Evolutionary conservation across 1,140 invertebrate genomes (phyloP).

Genomic region (Drosophila sproati): DNA sequence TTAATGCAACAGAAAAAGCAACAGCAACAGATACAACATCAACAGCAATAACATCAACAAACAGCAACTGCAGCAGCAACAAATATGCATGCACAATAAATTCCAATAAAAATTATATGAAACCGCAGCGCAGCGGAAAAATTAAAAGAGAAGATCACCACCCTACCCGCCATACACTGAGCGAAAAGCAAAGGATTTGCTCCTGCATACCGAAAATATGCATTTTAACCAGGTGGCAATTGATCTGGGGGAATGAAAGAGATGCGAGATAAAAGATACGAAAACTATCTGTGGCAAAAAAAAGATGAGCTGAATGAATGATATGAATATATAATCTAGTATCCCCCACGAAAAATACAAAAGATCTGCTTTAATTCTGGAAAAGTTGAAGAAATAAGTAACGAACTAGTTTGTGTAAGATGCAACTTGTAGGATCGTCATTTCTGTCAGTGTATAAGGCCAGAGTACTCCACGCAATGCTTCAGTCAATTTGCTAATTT

Average conservation of each 20-base stretch:
- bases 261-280: too few relatives aligned
- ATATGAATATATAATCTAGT: too few relatives aligned
- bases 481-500: conserved; percentile 70
- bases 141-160: conserved; percentile 29
- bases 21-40: conserved; percentile 10
- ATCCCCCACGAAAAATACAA: too few relatives aligned
- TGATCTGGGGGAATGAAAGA: too few relatives aligned
- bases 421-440: too few relatives aligned
- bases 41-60: conserved; percentile 1
- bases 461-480: conserved; percentile 30
- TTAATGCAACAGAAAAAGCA: conserved; percentile 40
- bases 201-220: too few relatives aligned
- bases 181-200: not conserved
- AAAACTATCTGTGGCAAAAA: too few relatives aligned
- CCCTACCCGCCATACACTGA: conserved; percentile 21
- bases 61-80: conserved; percentile 11
- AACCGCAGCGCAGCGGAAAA: conserved; percentile 29
- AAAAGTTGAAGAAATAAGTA: too few relatives aligned
- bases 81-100: conserved; percentile 61
- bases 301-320: too few relatives aligned
- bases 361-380: too few relatives aligned
- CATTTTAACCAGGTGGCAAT: too few relatives aligned
- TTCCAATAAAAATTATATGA: conserved; percentile 69
- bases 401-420: too few relatives aligned
- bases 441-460: conserved; percentile 18